A percentile compares a stretch with the other conserved stretches of the same genome.
Conservation (phyloP, 2,797 vertebrate species). For the Acipenser oxyrinchus region DNA sequence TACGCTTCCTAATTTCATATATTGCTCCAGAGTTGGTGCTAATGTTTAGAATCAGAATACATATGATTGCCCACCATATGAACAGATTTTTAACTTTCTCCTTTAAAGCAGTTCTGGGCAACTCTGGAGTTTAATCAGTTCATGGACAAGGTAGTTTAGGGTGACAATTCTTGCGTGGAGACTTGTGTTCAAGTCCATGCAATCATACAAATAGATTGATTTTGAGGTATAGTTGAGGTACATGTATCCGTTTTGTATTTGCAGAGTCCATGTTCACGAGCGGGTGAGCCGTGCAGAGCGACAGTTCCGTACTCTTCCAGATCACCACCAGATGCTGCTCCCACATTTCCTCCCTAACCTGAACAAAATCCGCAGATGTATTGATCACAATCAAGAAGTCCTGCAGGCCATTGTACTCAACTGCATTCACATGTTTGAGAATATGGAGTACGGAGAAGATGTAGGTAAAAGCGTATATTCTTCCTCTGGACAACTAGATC, state of each 20-base stretch:
- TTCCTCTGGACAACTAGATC: neutral
- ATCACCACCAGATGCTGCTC: slow-evolving; percentile 76
- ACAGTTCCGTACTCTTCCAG: slow-evolving; percentile 79
- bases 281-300: slow-evolving; percentile 85
- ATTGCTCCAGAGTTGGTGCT: too few species aligned
- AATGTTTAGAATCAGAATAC: too few species aligned
- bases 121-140: too few species aligned
- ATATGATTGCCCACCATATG: too few species aligned
- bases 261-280: slow-evolving; percentile 83
- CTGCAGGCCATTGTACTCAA: slow-evolving; percentile 85
- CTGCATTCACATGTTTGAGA: slow-evolving; percentile 95
- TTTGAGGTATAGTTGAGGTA: neutral
- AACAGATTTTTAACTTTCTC: too few species aligned
- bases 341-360: slow-evolving; percentile 79
- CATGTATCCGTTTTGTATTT: neutral
- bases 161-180: too few species aligned
- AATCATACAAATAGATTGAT: neutral
- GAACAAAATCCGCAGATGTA: slow-evolving; percentile 73
- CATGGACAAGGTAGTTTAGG: too few species aligned
- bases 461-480: slow-evolving; percentile 52
- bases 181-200: too few species aligned
- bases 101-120: too few species aligned
- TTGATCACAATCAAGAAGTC: slow-evolving; percentile 89
- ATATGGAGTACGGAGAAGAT: slow-evolving; percentile 87
- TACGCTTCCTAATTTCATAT: too few species aligned